A percentile compares a stretch with the other conserved stretches of the same genome.
Evolutionary conservation across 2,113 vertebrate genomes (phyloP).

Genomic region (Syngnathoides biaculeatus): DNA sequence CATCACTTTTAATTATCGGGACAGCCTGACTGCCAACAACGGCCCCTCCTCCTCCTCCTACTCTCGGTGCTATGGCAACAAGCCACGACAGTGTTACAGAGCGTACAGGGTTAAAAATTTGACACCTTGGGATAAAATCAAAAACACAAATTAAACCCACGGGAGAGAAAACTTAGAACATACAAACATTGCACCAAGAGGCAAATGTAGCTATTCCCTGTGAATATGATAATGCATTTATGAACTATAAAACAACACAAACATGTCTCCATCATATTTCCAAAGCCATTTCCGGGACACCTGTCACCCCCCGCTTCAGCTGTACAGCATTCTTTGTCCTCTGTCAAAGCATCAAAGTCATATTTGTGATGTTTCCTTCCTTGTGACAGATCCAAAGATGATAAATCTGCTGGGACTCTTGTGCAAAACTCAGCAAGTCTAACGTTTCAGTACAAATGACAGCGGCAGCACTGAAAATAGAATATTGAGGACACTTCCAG

Average conservation of each 20-base stretch:
- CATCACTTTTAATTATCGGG: slow-evolving; percentile 67
- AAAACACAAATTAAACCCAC: slow-evolving; percentile 16
- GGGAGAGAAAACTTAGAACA: slow-evolving; percentile 4
- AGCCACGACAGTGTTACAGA: slow-evolving; percentile 20
- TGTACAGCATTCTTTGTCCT: slow-evolving; percentile 31
- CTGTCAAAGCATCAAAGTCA: slow-evolving; percentile 56
- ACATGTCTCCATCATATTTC: slow-evolving; percentile 22
- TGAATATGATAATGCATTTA: slow-evolving; percentile 6
- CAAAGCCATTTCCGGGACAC: slow-evolving; percentile 28
- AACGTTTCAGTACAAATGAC: slow-evolving; percentile 50
- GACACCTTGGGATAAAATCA: slow-evolving; percentile 18
- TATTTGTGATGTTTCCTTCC: slow-evolving; percentile 35
- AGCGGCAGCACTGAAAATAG: slow-evolving; percentile 45
- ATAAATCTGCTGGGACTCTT: slow-evolving; percentile 40
- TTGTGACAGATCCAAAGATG: slow-evolving; percentile 25
- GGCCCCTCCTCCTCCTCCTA: slow-evolving; percentile 23
- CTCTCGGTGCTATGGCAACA: slow-evolving; percentile 47
- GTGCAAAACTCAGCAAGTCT: slow-evolving; percentile 46
- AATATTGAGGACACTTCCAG: slow-evolving; percentile 47
- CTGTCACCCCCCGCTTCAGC: slow-evolving; percentile 26
- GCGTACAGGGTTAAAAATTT: slow-evolving; percentile 32
- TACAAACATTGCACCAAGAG: too few relatives aligned
- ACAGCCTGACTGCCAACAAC: slow-evolving; percentile 37
- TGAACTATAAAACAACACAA: slow-evolving; percentile 35
- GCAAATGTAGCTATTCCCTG: background rate